These are phyloP conservation scores for Notothenia coriiceps DNA, from an alignment of 2,113 vertebrate genomes.

Conservation along the genomic window DNA sequence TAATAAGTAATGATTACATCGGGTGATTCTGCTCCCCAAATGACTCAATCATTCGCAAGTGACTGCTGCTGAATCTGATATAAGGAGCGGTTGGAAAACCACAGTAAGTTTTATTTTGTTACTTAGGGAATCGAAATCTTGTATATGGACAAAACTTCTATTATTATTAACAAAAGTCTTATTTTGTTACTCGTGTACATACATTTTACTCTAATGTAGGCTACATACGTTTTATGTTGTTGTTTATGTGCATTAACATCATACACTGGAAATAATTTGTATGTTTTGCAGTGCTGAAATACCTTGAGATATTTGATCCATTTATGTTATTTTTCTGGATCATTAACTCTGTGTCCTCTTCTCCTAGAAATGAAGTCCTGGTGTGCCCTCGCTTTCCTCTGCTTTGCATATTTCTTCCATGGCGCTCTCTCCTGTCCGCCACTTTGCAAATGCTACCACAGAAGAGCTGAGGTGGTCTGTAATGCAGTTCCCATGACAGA, in stretches of 20 bases:
- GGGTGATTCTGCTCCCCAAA: slow-evolving; percentile 12
- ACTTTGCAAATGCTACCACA: slow-evolving; percentile 78
- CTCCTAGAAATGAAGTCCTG: slow-evolving; percentile 67
- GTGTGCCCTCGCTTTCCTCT: slow-evolving; percentile 42
- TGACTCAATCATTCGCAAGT: slow-evolving; percentile 28
- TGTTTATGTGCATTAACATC: not conserved
- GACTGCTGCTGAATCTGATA: slow-evolving; percentile 17
- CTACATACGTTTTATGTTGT: not conserved
- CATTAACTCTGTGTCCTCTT: not conserved
- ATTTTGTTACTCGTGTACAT: no score
- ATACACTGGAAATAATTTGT: slow-evolving; percentile 7
- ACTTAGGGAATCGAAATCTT: not conserved
- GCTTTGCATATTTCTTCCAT: slow-evolving; percentile 59
- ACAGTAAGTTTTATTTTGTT: slow-evolving; percentile 51
- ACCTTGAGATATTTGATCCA: not conserved
- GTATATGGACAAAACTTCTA: not conserved
- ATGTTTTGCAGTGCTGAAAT: slow-evolving; percentile 10
- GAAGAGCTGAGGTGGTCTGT: slow-evolving; percentile 81
- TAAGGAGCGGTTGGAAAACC: slow-evolving; percentile 6
- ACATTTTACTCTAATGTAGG: no score
- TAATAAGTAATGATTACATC: slow-evolving; percentile 69
- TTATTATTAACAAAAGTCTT: no score
- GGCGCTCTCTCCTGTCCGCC: slow-evolving; percentile 68
- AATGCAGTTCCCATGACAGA: slow-evolving; percentile 69
- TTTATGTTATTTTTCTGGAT: not conserved